phyloP scores from a whole-genome alignment of 2,113 vertebrate genomes.

The Perca fluviatilis region DNA sequence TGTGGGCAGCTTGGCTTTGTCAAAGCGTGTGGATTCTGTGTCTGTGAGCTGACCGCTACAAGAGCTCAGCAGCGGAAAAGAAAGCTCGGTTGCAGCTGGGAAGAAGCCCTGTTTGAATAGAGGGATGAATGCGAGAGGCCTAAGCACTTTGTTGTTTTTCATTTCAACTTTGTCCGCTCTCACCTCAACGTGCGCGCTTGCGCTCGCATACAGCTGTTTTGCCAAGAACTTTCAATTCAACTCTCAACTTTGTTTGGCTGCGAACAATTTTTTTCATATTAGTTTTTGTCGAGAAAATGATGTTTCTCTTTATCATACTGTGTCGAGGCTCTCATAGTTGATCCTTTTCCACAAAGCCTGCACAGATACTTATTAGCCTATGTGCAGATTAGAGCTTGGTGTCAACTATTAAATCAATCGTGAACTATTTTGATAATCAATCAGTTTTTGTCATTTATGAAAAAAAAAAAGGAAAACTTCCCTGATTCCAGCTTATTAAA shows the following conservation, averaged over 20 bases:
- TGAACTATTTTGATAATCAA: too few species aligned
- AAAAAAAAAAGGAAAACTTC: too few species aligned
- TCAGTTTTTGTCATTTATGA: too few species aligned
- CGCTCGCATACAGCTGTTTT: background rate
- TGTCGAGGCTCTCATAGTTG: background rate
- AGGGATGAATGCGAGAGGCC: constrained; percentile 46
- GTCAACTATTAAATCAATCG: too few species aligned
- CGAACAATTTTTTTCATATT: background rate
- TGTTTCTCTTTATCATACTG: constrained; percentile 25
- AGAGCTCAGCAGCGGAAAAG: constrained; percentile 70
- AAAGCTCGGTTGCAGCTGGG: constrained; percentile 69
- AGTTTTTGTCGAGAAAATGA: background rate
- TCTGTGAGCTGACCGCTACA: constrained; percentile 68
- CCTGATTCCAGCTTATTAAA: too few species aligned
- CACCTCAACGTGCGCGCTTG: constrained; percentile 3
- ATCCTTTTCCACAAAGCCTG: constrained; percentile 8
- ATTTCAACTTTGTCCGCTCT: constrained; percentile 17
- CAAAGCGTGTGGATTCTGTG: constrained; percentile 66
- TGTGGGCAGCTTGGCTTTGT: constrained; percentile 53
- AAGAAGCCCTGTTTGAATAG: constrained; percentile 57
- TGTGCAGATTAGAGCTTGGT: background rate
- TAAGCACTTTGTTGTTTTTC: constrained; percentile 29
- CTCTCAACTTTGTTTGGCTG: background rate
- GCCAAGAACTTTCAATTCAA: background rate
- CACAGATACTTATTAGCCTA: constrained; percentile 2